Conservation (phyloP, 1,140 invertebrate species). For the Caerostris extrusa region DNA sequence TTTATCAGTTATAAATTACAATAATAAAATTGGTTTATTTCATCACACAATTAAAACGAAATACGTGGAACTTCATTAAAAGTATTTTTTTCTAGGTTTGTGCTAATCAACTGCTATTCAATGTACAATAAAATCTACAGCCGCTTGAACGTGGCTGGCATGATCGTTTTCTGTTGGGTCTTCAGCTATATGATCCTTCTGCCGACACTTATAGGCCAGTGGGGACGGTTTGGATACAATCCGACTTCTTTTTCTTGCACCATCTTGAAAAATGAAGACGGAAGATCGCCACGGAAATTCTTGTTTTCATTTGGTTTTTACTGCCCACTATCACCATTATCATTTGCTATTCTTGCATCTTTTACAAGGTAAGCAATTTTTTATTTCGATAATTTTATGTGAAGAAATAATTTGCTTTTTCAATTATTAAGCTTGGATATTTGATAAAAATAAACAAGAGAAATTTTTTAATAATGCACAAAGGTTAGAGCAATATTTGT, state of each 20-base stretch:
- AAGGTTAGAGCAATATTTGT: too few relatives aligned
- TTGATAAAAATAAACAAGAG: too few relatives aligned
- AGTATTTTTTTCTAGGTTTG: constrained; percentile 85
- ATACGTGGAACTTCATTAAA: too few relatives aligned
- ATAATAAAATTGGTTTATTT: too few relatives aligned
- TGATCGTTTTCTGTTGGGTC: constrained; percentile 89
- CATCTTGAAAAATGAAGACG: constrained; percentile 87
- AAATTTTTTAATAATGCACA: too few relatives aligned
- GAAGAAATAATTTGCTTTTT: too few relatives aligned
- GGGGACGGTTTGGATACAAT: constrained; percentile 91
- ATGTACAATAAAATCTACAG: constrained; percentile 89
- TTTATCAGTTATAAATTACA: too few relatives aligned
- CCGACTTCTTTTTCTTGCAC: constrained; percentile 91
- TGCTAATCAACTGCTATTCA: constrained; percentile 89
- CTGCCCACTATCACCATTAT: constrained; percentile 91
- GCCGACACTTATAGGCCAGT: constrained; percentile 88
- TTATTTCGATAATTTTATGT: too few relatives aligned
- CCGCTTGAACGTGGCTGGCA: constrained; percentile 84
- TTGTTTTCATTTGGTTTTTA: constrained; percentile 91
- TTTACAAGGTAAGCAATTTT: constrained; percentile 86
- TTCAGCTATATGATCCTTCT: constrained; percentile 86
- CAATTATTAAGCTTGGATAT: too few relatives aligned
- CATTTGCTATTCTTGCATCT: constrained; percentile 91
- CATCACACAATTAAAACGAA: too few relatives aligned
- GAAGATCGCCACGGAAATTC: constrained; percentile 90